These are phyloP conservation scores for Lichenostomus cassidix DNA, from an alignment of 2,113 vertebrate species.

Conservation along the genomic window DNA sequence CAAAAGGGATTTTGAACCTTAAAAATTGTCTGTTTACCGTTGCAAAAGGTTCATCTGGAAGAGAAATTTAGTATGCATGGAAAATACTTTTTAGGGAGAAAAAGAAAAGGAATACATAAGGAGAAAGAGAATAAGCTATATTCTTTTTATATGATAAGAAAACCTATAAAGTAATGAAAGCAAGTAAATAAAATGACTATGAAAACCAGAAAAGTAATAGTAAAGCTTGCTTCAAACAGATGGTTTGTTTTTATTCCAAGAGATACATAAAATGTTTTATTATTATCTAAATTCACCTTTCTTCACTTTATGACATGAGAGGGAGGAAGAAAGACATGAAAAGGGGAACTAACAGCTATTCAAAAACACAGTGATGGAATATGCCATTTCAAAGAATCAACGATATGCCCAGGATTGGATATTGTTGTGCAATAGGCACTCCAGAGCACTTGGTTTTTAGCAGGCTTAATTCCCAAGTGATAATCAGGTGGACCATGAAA, in stretches of 20 bases:
- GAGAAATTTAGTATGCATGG: not conserved
- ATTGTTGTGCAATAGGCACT: not conserved
- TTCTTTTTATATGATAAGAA: not conserved
- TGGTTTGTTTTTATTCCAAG: not conserved
- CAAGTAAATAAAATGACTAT: not conserved
- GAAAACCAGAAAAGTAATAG: not conserved
- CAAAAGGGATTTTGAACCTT: not conserved
- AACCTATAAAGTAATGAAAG: not conserved
- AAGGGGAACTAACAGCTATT: not conserved
- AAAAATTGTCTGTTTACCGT: not conserved
- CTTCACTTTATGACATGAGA: not conserved
- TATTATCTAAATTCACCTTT: not conserved
- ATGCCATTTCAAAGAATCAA: not conserved
- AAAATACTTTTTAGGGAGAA: not conserved
- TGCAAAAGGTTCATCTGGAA: not conserved
- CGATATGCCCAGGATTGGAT: not conserved
- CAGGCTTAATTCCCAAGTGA: not conserved
- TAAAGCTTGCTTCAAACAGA: not conserved
- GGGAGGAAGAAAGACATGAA: not conserved
- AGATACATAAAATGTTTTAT: not conserved
- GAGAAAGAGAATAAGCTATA: not conserved
- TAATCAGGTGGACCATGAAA: not conserved
- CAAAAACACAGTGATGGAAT: not conserved
- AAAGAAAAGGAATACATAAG: not conserved
- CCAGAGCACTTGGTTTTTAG: not conserved